Evolutionary conservation across 2,888 invertebrate species (phyloP).

Genomic region (Plebejus anna): DNA sequence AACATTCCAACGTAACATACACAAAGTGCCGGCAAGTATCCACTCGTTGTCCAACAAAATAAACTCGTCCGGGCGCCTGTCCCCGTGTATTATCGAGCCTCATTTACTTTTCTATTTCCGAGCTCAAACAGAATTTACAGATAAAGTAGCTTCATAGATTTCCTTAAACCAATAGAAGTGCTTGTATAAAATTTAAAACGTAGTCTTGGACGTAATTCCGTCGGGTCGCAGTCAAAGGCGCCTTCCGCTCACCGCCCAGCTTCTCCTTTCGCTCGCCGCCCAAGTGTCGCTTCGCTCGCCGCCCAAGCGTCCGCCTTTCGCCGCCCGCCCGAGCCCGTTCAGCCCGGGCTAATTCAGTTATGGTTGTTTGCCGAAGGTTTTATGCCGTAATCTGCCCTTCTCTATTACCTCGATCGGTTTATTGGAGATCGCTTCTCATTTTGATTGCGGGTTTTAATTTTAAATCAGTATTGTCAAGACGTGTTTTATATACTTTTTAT

Average conservation of each 20-base stretch:
- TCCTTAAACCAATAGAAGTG: conserved; percentile 27
- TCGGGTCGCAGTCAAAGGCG: conserved; percentile 22
- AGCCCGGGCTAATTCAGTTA: conserved; percentile 19
- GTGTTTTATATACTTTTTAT: not conserved
- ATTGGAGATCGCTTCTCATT: conserved; percentile 7
- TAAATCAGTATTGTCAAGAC: not conserved
- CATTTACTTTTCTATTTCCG: conserved; percentile 24
- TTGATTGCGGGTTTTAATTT: not conserved
- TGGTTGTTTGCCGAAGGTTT: conserved; percentile 24
- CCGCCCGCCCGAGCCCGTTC: not conserved
- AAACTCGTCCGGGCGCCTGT: not conserved
- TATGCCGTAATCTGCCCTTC: conserved; percentile 17
- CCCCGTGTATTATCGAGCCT: conserved; percentile 13
- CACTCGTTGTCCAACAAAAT: not conserved
- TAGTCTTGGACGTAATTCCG: conserved; percentile 23
- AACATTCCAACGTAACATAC: not conserved
- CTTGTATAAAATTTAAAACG: conserved; percentile 29
- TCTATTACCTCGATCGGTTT: conserved; percentile 16
- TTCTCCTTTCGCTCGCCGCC: not conserved
- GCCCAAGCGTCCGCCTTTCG: not conserved
- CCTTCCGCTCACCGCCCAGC: not conserved
- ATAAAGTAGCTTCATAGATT: conserved; percentile 28
- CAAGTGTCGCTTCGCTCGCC: not conserved
- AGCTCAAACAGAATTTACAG: conserved; percentile 28
- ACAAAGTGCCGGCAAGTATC: not conserved